Conservation (phyloP, 35 echinoderm and acorn worm genomes). For the Diadema setosum region DNA sequence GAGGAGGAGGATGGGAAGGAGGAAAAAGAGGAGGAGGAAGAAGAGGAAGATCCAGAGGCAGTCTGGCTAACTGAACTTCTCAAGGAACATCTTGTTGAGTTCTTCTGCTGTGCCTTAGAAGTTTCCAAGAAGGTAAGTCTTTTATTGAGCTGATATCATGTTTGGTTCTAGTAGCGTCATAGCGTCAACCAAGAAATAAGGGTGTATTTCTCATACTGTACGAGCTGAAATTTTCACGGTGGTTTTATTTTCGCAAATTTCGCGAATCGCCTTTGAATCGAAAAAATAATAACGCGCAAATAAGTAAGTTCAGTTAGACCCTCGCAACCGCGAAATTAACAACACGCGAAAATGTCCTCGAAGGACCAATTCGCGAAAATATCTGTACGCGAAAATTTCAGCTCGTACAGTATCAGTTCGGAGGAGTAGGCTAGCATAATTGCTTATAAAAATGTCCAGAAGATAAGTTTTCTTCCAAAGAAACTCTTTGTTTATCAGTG, state of each 20-base stretch:
- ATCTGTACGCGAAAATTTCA: too few species aligned
- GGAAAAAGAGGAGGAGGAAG: neutral
- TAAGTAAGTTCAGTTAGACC: too few species aligned
- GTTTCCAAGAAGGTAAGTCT: slow-evolving; percentile 3
- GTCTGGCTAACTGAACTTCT: neutral
- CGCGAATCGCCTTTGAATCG: too few species aligned
- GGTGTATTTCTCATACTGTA: neutral
- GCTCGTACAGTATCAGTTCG: too few species aligned
- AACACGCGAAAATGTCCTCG: too few species aligned
- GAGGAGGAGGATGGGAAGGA: neutral
- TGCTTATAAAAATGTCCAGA: neutral
- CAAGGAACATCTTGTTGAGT: neutral
- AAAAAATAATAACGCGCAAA: too few species aligned
- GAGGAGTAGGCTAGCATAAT: too few species aligned
- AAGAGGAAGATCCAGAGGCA: neutral
- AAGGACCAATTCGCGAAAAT: too few species aligned
- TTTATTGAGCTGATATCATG: neutral
- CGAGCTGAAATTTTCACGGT: too few species aligned
- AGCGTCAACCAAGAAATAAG: neutral
- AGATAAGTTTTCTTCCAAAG: neutral
- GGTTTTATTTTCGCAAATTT: too few species aligned
- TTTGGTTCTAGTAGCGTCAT: neutral
- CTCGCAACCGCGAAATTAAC: too few species aligned
- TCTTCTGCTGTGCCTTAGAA: neutral
- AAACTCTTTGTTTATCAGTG: neutral